Evolutionary conservation across 2,113 vertebrate species (phyloP), one percentile per base, ranked within the genome.

Genomic region (Hystrix cristata): DNA sequence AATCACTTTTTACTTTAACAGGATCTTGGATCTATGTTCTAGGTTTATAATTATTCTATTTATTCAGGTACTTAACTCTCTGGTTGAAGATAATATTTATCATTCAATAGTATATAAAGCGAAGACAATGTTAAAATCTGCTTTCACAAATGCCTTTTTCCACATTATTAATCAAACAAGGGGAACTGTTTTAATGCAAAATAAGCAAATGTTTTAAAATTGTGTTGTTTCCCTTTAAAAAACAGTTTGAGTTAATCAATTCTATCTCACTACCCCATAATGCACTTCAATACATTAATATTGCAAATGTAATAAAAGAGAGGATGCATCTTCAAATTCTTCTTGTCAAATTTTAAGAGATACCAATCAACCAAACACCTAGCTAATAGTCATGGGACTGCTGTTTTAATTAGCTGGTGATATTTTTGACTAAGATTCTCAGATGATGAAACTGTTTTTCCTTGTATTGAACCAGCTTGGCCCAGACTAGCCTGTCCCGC

Each of bases 401-500:
- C 97, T 96, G 97, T 98, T 98, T 96, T 98, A 98, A 99, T 99
- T 98, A 98, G 98, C 96, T 96, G 98, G 97, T 96, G 93, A 96
- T 97, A 97, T 96, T 97, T 87, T 67, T 91, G 65, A 87, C 96
- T 79, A 65, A 78, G 92, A 96, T 98, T 98, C 95, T 98, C 97
- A 97, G 98, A 98, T 98, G 98, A 98, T 98, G 98, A 97, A 98
- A 98, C 98, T 96, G 97, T 95, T 98, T 97, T 98, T 98, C 91
- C 98, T 98, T 97, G 98, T 98, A 98, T 97, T 98, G 98, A 98
- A 98, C 97, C 89, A 92, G 98, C 98, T 98, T 95, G 98, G 98
- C 98, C 98, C 91, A 98, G 98, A 98, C 98, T 97, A 98, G 97
- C 98, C 98, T 98, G 99, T 99, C 99, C 99, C 98, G 98, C 99